A percentile compares a stretch with the other conserved stretches of the same genome.
These are phyloP conservation scores for Lasiommata megera DNA, from an alignment of 2,888 invertebrate species.

Conservation along the genomic window DNA sequence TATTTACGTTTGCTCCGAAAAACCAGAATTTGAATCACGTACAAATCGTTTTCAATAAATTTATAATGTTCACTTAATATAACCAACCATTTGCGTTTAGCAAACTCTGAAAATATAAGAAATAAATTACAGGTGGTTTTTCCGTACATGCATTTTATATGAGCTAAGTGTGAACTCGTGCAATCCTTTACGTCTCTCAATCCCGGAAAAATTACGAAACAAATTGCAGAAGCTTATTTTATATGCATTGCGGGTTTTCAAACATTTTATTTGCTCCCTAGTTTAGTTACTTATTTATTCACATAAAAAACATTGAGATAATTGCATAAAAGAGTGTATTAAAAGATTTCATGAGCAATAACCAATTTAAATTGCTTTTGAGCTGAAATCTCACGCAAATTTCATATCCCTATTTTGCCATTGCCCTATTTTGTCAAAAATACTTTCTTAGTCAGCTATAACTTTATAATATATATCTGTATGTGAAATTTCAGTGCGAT, in stretches of 20 bases:
- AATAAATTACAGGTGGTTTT: constrained; percentile 4
- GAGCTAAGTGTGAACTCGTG: not conserved
- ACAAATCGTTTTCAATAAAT: no score
- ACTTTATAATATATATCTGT: no score
- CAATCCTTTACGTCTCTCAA: not conserved
- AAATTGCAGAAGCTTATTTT: not conserved
- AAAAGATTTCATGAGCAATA: no score
- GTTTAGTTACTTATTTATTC: not conserved
- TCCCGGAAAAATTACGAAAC: not conserved
- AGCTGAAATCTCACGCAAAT: no score
- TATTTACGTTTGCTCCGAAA: no score
- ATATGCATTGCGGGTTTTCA: not conserved
- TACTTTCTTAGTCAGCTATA: no score
- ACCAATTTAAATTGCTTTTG: no score
- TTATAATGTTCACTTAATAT: not conserved
- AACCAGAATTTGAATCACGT: no score
- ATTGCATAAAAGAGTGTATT: not conserved
- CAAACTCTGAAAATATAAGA: not conserved
- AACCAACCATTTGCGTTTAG: constrained; percentile 2
- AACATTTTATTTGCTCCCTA: not conserved
- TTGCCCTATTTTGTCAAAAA: no score
- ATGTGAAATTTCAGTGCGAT: no score
- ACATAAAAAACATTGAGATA: not conserved
- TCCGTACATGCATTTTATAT: constrained; percentile 5
- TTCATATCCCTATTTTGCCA: no score